A percentile compares a stretch with the other conserved stretches of the same genome.
These are phyloP conservation scores for Timema cristinae DNA, from an alignment of 2,888 invertebrate species.

Conservation along the genomic window DNA sequence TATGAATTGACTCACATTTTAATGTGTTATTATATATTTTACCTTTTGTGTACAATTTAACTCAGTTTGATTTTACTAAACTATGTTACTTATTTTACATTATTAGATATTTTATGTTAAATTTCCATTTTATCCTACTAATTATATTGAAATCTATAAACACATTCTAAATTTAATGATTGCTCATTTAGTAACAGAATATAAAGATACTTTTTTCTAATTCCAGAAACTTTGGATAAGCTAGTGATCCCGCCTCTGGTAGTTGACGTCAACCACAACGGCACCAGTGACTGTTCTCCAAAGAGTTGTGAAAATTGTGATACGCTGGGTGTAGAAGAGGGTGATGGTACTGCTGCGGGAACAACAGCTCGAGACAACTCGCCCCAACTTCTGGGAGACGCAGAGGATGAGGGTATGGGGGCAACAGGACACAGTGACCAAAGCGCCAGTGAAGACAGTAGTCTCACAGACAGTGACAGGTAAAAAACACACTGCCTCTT, in stretches of 20 bases:
- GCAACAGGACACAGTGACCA: conserved; percentile 49
- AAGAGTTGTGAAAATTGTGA: neutral
- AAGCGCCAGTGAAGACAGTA: conserved; percentile 72
- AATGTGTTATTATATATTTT: too few species aligned
- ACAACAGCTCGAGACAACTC: conserved; percentile 32
- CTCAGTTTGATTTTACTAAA: too few species aligned
- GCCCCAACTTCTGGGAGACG: conserved; percentile 27
- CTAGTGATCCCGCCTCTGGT: conserved; percentile 50
- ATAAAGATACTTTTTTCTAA: neutral
- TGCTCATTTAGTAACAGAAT: too few species aligned
- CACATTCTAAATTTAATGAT: too few species aligned
- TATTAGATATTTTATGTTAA: too few species aligned
- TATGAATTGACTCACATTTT: too few species aligned
- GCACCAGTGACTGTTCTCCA: conserved; percentile 18
- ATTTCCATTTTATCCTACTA: too few species aligned
- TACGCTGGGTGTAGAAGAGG: conserved; percentile 16
- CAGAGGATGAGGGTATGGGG: conserved; percentile 32
- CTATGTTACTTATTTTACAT: too few species aligned
- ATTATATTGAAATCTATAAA: too few species aligned
- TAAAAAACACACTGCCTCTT: conserved; percentile 18
- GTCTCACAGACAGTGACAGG: conserved; percentile 68
- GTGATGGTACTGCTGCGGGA: conserved; percentile 29
- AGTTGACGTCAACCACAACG: conserved; percentile 28
- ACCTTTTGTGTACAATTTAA: too few species aligned
- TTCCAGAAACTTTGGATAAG: conserved; percentile 47